Base-by-base conservation (phyloP, 2,888 invertebrate species). In the Drosophila merina region DNA sequence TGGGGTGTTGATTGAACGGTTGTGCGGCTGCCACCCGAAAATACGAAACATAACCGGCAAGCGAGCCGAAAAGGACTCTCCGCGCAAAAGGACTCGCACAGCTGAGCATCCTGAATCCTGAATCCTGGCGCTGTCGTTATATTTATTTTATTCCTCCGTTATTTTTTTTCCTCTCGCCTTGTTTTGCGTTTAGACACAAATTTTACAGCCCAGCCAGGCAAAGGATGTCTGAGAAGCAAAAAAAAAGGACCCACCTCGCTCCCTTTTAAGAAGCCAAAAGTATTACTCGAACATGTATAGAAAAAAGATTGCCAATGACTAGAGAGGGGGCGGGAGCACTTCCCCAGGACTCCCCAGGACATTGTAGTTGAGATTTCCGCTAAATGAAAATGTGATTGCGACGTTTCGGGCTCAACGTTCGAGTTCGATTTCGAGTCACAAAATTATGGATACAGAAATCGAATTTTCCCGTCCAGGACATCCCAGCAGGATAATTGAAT, bases 1-100 rank as follows among this genome's bases (percentile, higher is more conserved):
- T 84, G 85, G 84, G 84, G 84, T 84, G 84, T 88, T 84, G 84
- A 85, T 85, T 88, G 88, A 85, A 88, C 85, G 88, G 87, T 88
- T 86, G 84, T 69, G 66, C 31, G 60, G 31, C 56, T 83, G 70
- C 62, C 66, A 70, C 64, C 36, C 47, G 44, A 31, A 49, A 14
- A 31, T 33, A 20, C n/a, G 25, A 51, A 42, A 8, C 8, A 20
- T 8, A 20, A 7, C 25, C 44, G 9, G 33, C 57, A 42, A 56
- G 12, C 33, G 49, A n/a, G 26, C 40, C 8, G 25, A 20, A 36
- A 44, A 20, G 25, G 44, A 44, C 20, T 44, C 20, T 20, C 20
- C 20, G 20, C 42, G 42, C 42, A 25, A 9, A 44, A 44, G 44
- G 44, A 42, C 20, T 20, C 20, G 40, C 38, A 33, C 36, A 36